Evolutionary conservation across 2,888 invertebrate genomes (phyloP).

Genomic region (Bhutanitis thaidina): DNA sequence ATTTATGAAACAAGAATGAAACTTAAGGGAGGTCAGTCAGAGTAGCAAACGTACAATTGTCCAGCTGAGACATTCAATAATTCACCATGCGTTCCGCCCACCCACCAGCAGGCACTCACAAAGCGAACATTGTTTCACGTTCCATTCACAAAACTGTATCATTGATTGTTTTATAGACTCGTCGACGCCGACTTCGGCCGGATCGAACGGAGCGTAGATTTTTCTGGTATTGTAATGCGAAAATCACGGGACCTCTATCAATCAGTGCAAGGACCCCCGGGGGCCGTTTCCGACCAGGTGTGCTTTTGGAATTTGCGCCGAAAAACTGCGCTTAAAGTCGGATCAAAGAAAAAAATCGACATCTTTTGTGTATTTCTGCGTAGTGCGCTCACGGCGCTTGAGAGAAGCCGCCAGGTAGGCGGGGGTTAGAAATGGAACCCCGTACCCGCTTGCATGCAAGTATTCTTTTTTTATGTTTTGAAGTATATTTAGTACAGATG

Average conservation of each 20-base stretch:
- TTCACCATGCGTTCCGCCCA: conserved; percentile 61
- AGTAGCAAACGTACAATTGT: conserved; percentile 23
- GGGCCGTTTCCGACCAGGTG: conserved; percentile 79
- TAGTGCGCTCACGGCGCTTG: conserved; percentile 49
- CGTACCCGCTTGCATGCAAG: conserved; percentile 3
- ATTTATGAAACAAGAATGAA: background rate
- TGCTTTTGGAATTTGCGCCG: conserved; percentile 74
- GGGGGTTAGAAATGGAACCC: conserved; percentile 19
- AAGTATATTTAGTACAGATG: no score
- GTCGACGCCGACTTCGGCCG: conserved; percentile 59
- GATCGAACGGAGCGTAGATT: conserved; percentile 37
- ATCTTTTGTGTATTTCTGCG: conserved; percentile 69
- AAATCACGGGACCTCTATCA: conserved; percentile 70
- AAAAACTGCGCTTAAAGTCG: conserved; percentile 68
- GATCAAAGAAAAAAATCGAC: conserved; percentile 60
- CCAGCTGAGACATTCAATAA: conserved; percentile 39
- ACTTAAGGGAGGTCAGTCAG: background rate
- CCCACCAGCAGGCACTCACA: conserved; percentile 44
- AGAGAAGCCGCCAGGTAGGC: conserved; percentile 59
- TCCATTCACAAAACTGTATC: conserved; percentile 71
- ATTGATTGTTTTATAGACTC: conserved; percentile 79
- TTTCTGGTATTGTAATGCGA: conserved; percentile 52
- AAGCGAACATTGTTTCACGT: conserved; percentile 65
- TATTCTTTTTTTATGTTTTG: background rate
- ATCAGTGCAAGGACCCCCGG: conserved; percentile 70